Conservation (phyloP, 2,113 vertebrate genomes). For the Notiomystis cincta region DNA sequence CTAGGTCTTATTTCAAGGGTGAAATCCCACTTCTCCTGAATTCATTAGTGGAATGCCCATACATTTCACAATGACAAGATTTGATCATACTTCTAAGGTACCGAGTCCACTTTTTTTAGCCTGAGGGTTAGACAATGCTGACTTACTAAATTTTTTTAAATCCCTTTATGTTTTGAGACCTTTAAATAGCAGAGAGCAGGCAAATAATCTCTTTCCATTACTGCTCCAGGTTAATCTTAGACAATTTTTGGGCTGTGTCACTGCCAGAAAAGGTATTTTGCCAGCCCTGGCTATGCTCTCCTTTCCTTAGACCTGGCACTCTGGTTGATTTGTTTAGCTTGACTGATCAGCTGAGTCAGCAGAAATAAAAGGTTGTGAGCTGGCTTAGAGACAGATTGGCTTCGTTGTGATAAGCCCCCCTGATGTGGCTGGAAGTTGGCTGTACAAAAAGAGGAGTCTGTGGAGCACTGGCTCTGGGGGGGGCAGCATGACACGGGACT, state of each 20-base stretch:
- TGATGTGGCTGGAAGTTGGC: background rate
- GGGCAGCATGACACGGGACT: accelerated
- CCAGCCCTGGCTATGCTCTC: background rate
- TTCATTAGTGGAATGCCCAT: background rate
- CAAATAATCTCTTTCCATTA: background rate
- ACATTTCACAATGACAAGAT: background rate
- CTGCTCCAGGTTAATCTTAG: background rate
- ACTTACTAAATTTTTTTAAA: background rate
- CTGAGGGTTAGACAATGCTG: background rate
- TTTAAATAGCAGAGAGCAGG: background rate
- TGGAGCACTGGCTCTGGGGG: background rate
- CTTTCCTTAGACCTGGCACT: background rate
- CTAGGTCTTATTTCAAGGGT: background rate
- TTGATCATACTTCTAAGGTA: background rate
- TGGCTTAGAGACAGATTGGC: background rate
- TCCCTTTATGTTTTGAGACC: background rate
- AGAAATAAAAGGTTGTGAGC: background rate
- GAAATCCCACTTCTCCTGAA: background rate
- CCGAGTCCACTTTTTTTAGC: background rate
- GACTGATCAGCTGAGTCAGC: background rate
- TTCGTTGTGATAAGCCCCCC: accelerated
- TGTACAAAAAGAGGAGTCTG: background rate
- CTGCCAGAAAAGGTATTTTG: background rate
- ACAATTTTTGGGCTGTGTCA: background rate
- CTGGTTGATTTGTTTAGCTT: background rate